Percentiles rank a stretch among this genome's conserved stretches.
These are phyloP conservation scores for Mercenaria mercenaria DNA, from an alignment of 1,140 invertebrate species.

Conservation along the genomic window DNA sequence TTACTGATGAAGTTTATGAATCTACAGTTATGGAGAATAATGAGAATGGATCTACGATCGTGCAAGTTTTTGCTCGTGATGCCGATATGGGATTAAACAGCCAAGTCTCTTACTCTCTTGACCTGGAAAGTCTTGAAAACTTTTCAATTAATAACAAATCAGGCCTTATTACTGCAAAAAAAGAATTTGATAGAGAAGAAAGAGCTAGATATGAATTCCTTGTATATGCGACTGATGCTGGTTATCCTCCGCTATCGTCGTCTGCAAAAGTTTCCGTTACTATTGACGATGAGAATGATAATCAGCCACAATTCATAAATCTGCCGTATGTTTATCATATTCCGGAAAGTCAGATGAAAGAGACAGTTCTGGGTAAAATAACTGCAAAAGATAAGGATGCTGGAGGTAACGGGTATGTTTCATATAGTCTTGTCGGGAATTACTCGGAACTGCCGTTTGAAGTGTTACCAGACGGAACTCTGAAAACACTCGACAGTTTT, in stretches of 20 bases:
- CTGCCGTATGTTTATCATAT: constrained; percentile 74
- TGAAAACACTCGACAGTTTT: constrained; percentile 88
- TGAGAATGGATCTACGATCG: constrained; percentile 16
- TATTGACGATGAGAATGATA: constrained; percentile 97
- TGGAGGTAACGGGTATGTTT: constrained; percentile 89
- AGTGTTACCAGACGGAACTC: constrained; percentile 94
- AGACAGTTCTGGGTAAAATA: constrained; percentile 93
- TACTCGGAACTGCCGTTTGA: constrained; percentile 89
- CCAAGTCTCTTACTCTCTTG: constrained; percentile 95
- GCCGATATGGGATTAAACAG: constrained; percentile 98
- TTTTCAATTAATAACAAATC: constrained; percentile 95
- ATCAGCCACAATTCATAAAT: constrained; percentile 93
- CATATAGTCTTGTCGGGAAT: constrained; percentile 90
- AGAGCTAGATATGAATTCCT: constrained; percentile 94
- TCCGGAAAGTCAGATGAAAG: constrained; percentile 86
- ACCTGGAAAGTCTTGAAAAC: constrained; percentile 91
- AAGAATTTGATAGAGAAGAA: constrained; percentile 96
- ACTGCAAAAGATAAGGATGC: constrained; percentile 95
- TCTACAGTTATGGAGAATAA: constrained; percentile 92
- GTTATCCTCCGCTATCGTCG: constrained; percentile 93
- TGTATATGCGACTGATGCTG: constrained; percentile 95
- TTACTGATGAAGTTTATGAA: constrained; percentile 95
- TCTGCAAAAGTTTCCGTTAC: constrained; percentile 95
- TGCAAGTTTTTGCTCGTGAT: constrained; percentile 96
- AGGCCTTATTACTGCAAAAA: constrained; percentile 93